phyloP scores from a whole-genome alignment of 2,888 invertebrate genomes.

The Pristionchus exspectatus region DNA sequence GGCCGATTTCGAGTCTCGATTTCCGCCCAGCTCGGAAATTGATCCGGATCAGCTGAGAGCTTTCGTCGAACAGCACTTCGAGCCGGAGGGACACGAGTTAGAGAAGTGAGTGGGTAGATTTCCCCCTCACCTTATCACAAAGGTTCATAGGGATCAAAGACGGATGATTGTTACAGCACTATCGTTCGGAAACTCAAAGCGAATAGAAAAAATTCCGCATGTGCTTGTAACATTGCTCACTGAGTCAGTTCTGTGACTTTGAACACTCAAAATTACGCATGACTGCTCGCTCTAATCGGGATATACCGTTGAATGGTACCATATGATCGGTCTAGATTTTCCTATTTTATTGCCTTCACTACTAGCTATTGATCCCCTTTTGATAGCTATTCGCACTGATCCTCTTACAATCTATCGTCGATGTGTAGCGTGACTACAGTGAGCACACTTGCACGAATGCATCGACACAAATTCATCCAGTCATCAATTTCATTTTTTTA shows the following conservation, averaged over 20 bases:
- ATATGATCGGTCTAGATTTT: not conserved
- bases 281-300: not conserved
- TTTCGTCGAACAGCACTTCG: constrained; percentile 75
- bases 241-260: not conserved
- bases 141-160: too few species aligned
- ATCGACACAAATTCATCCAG: not conserved
- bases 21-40: constrained; percentile 67
- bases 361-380: constrained; percentile 10
- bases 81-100: constrained; percentile 72
- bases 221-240: not conserved
- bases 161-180: too few species aligned
- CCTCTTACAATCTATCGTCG: constrained; percentile 4
- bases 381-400: constrained; percentile 4
- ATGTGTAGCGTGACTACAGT: not conserved
- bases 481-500: constrained; percentile 53
- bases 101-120: constrained; percentile 61
- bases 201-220: not conserved
- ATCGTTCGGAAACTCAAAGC: too few species aligned
- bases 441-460: not conserved
- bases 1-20: constrained; percentile 61
- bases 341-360: not conserved
- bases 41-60: constrained; percentile 61
- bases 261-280: not conserved
- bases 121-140: not conserved
- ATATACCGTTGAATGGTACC: not conserved